Conservation (phyloP, 2,113 vertebrate genomes). For the Malurus elegans region DNA sequence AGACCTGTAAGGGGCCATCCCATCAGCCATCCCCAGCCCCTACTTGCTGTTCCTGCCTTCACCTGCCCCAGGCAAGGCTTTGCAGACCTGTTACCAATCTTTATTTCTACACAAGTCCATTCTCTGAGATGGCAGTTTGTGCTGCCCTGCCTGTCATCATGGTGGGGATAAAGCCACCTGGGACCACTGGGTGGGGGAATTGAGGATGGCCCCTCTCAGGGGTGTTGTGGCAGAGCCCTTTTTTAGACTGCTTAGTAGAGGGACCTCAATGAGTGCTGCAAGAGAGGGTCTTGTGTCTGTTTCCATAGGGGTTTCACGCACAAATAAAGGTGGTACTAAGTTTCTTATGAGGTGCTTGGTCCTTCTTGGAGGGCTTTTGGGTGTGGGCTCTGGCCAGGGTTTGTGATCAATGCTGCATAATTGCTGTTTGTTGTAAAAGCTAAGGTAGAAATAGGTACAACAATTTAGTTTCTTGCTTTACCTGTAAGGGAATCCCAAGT, state of each 20-base stretch:
- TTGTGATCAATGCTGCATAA: not conserved
- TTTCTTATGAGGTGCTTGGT: not conserved
- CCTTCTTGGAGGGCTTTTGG: not conserved
- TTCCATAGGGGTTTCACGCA: not conserved
- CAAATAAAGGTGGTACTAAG: not conserved
- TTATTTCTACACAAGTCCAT: fast-evolving
- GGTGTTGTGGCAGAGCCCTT: not conserved
- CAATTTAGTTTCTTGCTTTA: not conserved
- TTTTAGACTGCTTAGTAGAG: not conserved
- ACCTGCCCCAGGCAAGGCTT: not conserved
- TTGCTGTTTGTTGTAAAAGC: not conserved
- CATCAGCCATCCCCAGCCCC: not conserved
- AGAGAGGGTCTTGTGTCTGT: not conserved
- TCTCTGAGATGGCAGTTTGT: not conserved
- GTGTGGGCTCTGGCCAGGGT: not conserved
- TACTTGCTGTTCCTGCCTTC: not conserved
- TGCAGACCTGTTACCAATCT: not conserved
- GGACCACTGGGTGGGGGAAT: not conserved
- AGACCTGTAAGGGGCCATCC: not conserved
- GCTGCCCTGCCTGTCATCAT: not conserved
- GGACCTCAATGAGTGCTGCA: not conserved
- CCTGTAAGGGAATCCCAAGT: not conserved
- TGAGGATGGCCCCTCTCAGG: not conserved
- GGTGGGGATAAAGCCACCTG: not conserved
- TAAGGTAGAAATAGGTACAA: not conserved